A percentile compares a stretch with the other conserved stretches of the same genome.
These are phyloP conservation scores for Petrolisthes cinctipes DNA, from an alignment of 2,888 invertebrate species.

Conservation along the genomic window DNA sequence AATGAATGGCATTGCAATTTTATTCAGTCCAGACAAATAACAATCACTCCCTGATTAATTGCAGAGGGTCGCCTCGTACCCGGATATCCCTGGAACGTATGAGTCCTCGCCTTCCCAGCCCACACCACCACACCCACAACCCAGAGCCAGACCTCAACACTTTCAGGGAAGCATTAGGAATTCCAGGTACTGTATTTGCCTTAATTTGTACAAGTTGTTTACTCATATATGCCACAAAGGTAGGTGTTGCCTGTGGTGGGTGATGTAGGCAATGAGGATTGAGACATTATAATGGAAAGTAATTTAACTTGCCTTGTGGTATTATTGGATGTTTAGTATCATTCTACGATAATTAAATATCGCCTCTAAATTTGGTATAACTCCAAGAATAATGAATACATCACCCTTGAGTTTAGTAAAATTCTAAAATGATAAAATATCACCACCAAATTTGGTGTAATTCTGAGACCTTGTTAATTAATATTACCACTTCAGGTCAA, in stretches of 20 bases:
- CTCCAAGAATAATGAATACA: too few relatives aligned
- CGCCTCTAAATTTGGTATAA: too few relatives aligned
- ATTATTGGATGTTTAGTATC: too few relatives aligned
- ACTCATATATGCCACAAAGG: too few relatives aligned
- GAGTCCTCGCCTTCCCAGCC: constrained; percentile 57
- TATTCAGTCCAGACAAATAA: not conserved
- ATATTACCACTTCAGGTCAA: constrained; percentile 26
- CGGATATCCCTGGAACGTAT: constrained; percentile 58
- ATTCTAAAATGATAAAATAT: not conserved
- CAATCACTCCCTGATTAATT: not conserved
- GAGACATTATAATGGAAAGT: too few relatives aligned
- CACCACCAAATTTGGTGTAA: not conserved
- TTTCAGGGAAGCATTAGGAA: constrained; percentile 63
- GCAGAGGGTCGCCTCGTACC: constrained; percentile 55
- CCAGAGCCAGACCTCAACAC: constrained; percentile 62
- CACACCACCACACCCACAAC: constrained; percentile 54
- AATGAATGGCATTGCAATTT: too few relatives aligned
- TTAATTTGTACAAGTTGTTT: too few relatives aligned
- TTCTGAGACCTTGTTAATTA: not conserved
- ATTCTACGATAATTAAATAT: too few relatives aligned
- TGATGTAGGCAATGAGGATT: too few relatives aligned
- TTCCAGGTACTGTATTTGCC: constrained; percentile 39
- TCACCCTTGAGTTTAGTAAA: too few relatives aligned
- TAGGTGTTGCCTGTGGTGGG: too few relatives aligned
- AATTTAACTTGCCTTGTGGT: too few relatives aligned